Evolutionary conservation across 2,888 invertebrate genomes (phyloP).

Genomic region (Drosophila yooni): DNA sequence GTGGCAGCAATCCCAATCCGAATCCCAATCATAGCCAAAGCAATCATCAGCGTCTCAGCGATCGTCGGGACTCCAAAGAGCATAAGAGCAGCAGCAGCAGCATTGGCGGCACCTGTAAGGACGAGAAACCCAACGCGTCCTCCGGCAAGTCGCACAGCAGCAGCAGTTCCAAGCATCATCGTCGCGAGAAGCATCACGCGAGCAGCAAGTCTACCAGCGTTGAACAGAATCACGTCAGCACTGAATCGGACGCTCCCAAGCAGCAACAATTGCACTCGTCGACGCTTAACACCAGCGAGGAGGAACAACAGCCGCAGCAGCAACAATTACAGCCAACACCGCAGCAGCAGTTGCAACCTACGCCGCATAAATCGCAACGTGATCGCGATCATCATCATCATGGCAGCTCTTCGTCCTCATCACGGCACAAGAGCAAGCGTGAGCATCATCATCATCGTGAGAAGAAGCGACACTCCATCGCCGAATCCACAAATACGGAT

Average conservation of each 20-base stretch:
- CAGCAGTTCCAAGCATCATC: constrained; percentile 68
- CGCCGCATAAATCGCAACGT: constrained; percentile 42
- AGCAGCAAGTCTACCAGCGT: constrained; percentile 80
- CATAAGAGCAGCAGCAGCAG: constrained; percentile 58
- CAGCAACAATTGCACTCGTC: constrained; percentile 30
- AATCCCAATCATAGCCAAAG: constrained; percentile 37
- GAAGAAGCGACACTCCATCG: constrained; percentile 82
- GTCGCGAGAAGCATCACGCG: constrained; percentile 72
- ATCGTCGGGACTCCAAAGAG: constrained; percentile 77
- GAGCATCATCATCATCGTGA: constrained; percentile 84
- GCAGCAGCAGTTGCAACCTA: constrained; percentile 21
- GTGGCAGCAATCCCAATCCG: constrained; percentile 1
- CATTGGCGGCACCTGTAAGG: constrained; percentile 39
- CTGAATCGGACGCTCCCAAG: constrained; percentile 30
- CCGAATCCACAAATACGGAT: constrained; percentile 74
- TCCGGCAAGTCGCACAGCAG: constrained; percentile 54
- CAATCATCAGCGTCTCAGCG: constrained; percentile 63
- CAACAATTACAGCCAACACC: constrained; percentile 29
- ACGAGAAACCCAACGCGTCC: constrained; percentile 43
- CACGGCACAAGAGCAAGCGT: constrained; percentile 82
- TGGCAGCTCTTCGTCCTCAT: constrained; percentile 72
- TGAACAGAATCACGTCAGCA: constrained; percentile 30
- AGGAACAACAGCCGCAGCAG: constrained; percentile 53
- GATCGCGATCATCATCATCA: constrained; percentile 69
- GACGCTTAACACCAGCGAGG: constrained; percentile 69